Conservation (phyloP, 2,888 invertebrate species). For the Spodoptera littoralis region DNA sequence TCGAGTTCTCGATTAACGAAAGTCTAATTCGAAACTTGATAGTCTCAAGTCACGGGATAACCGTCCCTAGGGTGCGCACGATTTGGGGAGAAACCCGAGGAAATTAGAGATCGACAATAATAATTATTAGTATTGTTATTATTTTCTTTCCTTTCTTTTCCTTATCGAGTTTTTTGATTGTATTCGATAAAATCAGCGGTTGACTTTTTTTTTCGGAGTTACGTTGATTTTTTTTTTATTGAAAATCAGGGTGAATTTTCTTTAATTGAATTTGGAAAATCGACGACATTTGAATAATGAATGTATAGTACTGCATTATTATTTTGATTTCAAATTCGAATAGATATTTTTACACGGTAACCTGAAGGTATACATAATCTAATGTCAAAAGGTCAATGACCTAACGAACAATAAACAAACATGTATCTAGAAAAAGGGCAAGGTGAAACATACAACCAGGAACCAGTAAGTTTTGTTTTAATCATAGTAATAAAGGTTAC, state of each 20-base stretch:
- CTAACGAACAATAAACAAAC: constrained; percentile 11
- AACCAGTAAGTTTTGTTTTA: constrained; percentile 52
- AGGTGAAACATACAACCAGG: constrained; percentile 28
- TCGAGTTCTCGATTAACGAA: constrained; percentile 32
- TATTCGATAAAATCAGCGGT: constrained; percentile 4
- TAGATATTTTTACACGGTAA: too few relatives aligned
- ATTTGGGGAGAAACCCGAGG: constrained; percentile 11
- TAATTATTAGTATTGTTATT: constrained; percentile 32
- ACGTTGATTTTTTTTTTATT: background rate
- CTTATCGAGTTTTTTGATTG: constrained; percentile 6
- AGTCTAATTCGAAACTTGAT: constrained; percentile 47
- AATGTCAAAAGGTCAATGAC: background rate
- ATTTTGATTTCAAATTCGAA: too few relatives aligned
- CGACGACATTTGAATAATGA: too few relatives aligned
- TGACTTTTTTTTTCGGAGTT: background rate
- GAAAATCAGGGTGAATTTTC: too few relatives aligned
- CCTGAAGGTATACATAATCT: too few relatives aligned
- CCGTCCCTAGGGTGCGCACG: constrained; percentile 18
- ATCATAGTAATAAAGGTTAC: constrained; percentile 52
- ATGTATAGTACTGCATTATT: too few relatives aligned
- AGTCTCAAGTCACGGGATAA: constrained; percentile 46
- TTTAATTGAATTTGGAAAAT: too few relatives aligned
- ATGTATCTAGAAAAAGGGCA: constrained; percentile 8
- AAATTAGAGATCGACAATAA: constrained; percentile 35
- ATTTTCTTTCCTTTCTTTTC: constrained; percentile 13